Conservation (phyloP, 1,140 invertebrate species). For the Macrobrachium nipponense region DNA sequence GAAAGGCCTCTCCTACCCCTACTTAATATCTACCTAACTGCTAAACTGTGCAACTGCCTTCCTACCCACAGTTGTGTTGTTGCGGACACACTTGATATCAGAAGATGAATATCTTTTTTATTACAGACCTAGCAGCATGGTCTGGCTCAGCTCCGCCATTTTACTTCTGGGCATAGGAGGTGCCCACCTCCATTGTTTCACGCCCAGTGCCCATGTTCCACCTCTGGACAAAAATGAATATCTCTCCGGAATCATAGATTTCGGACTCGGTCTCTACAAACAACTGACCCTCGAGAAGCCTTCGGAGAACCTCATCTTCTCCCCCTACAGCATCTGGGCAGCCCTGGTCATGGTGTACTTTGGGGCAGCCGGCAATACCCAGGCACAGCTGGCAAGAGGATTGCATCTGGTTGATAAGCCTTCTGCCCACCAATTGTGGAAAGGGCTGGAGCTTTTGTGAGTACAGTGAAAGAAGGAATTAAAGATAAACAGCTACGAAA, state of each 20-base stretch:
- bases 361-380: slow-evolving; percentile 77
- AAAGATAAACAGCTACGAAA: too few relatives aligned
- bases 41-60: too few relatives aligned
- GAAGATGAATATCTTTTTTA: too few relatives aligned
- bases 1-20: too few relatives aligned
- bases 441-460: not conserved
- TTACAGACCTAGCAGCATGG: too few relatives aligned
- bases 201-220: too few relatives aligned
- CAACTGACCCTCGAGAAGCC: not conserved
- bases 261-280: slow-evolving; percentile 3
- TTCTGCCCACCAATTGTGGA: not conserved
- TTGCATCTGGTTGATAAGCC: not conserved
- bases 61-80: too few relatives aligned
- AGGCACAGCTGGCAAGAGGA: not conserved
- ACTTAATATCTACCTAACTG: too few relatives aligned
- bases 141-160: too few relatives aligned
- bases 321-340: slow-evolving; percentile 85
- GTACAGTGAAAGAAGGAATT: not conserved
- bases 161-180: too few relatives aligned
- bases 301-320: slow-evolving; percentile 82
- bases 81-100: too few relatives aligned
- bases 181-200: too few relatives aligned
- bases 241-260: not conserved
- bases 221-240: not conserved
- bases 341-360: slow-evolving; percentile 84